These are phyloP conservation scores for Augiades crinisus DNA, from an alignment of 2,888 invertebrate genomes.

Conservation along the genomic window DNA sequence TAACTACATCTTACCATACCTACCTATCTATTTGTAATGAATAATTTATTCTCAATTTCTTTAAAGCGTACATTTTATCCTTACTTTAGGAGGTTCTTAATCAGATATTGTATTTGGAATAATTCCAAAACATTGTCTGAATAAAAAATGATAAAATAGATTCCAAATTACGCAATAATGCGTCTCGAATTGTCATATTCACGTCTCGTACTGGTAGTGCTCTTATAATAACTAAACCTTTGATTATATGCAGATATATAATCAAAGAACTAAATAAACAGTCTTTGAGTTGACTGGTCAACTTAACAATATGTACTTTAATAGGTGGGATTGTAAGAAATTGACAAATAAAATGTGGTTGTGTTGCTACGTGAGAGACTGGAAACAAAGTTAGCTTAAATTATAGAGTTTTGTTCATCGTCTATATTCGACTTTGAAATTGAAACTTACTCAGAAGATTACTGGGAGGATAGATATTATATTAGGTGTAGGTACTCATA, in stretches of 20 bases:
- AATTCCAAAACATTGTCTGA: conserved; percentile 49
- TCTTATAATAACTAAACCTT: conserved; percentile 60
- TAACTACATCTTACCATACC: conserved; percentile 70
- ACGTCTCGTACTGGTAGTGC: conserved; percentile 17
- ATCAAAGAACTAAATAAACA: conserved; percentile 66
- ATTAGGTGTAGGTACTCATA: too few relatives aligned
- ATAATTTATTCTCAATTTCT: conserved; percentile 74
- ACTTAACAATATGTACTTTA: conserved; percentile 45
- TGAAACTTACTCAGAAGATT: background rate
- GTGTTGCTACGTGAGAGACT: conserved; percentile 3
- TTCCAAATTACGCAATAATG: conserved; percentile 14
- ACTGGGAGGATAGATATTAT: background rate
- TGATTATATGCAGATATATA: background rate
- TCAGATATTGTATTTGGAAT: conserved; percentile 46
- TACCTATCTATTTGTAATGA: conserved; percentile 76
- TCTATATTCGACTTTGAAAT: background rate
- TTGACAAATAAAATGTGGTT: conserved; percentile 17
- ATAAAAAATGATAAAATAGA: conserved; percentile 41
- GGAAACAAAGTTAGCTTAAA: background rate
- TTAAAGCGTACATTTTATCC: conserved; percentile 81
- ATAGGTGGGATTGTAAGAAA: conserved; percentile 70
- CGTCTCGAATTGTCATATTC: conserved; percentile 41
- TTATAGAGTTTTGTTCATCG: background rate
- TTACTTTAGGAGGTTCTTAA: conserved; percentile 75
- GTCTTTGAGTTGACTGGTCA: conserved; percentile 75